These are phyloP conservation scores for Eilema sororculum DNA, from an alignment of 2,888 invertebrate genomes.

Conservation along the genomic window DNA sequence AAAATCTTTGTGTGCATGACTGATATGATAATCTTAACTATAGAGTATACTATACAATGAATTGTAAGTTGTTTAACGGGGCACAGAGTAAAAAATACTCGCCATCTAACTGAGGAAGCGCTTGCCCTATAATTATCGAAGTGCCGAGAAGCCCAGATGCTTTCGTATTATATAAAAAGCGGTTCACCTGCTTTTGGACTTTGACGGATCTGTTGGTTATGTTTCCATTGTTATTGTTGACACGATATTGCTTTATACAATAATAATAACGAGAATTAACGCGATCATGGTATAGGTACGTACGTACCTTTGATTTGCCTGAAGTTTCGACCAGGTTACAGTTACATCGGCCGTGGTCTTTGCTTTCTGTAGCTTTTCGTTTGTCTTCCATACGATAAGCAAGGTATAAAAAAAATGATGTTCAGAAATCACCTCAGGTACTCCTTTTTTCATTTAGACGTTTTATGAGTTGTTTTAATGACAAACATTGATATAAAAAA, in stretches of 20 bases:
- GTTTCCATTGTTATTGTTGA: constrained; percentile 57
- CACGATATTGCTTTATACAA: constrained; percentile 18
- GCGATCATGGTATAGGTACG: too few species aligned
- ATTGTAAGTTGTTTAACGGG: constrained; percentile 30
- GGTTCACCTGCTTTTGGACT: constrained; percentile 74
- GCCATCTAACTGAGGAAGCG: constrained; percentile 67
- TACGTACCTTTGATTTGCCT: too few species aligned
- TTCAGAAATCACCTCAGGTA: too few species aligned
- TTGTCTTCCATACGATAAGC: too few species aligned
- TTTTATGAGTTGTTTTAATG: too few species aligned
- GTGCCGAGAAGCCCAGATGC: constrained; percentile 71
- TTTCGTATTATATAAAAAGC: constrained; percentile 71
- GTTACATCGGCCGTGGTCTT: too few species aligned
- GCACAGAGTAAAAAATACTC: constrained; percentile 39
- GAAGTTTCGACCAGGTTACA: too few species aligned
- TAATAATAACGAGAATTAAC: too few species aligned
- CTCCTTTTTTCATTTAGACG: too few species aligned
- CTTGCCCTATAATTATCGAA: constrained; percentile 76
- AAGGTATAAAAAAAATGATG: too few species aligned
- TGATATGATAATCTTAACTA: constrained; percentile 32
- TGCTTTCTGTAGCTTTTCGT: too few species aligned
- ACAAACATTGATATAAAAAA: too few species aligned
- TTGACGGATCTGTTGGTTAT: constrained; percentile 59
- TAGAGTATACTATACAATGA: constrained; percentile 11
- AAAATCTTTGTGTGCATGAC: constrained; percentile 38